Evolutionary conservation across 2,797 vertebrate species (phyloP).

Genomic region (Rhinella marina): DNA sequence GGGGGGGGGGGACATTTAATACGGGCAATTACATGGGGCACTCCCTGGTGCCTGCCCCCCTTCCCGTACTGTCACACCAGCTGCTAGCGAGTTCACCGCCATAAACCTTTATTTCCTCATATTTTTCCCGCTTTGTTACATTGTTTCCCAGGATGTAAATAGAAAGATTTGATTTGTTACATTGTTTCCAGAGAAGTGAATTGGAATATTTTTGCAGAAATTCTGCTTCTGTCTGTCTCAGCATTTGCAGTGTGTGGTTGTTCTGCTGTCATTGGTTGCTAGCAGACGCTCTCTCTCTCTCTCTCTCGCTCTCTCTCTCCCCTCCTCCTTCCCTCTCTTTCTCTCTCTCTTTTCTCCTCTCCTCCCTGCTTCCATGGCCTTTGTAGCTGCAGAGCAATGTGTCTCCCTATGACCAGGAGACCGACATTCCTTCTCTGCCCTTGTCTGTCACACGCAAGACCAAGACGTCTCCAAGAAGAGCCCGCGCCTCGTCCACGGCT

Average conservation of each 20-base stretch:
- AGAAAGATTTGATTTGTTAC: neutral
- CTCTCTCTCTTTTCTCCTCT: constrained; percentile 3
- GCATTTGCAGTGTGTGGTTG: constrained; percentile 43
- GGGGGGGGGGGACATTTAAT: constrained; percentile 46
- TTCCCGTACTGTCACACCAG: constrained; percentile 23
- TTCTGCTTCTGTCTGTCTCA: constrained; percentile 8
- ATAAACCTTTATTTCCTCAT: constrained; percentile 22
- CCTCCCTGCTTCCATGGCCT: constrained; percentile 57
- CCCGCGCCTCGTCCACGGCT: neutral
- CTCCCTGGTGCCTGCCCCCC: constrained; percentile 53
- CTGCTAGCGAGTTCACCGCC: neutral
- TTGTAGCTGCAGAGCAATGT: constrained; percentile 57
- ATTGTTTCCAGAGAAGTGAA: neutral
- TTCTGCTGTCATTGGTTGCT: constrained; percentile 37
- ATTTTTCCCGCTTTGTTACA: neutral
- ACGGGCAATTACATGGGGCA: constrained; percentile 49
- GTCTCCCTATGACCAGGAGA: constrained; percentile 40
- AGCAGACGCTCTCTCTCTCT: constrained; percentile 13
- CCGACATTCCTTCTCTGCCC: constrained; percentile 34
- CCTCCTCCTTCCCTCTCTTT: neutral
- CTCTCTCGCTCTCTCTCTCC: neutral
- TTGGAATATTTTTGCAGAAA: neutral
- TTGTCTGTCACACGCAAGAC: constrained; percentile 46
- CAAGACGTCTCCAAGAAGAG: constrained; percentile 7
- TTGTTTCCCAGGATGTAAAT: neutral